These are phyloP conservation scores for Caligus rogercresseyi DNA, from an alignment of 1,140 invertebrate species.

Conservation along the genomic window DNA sequence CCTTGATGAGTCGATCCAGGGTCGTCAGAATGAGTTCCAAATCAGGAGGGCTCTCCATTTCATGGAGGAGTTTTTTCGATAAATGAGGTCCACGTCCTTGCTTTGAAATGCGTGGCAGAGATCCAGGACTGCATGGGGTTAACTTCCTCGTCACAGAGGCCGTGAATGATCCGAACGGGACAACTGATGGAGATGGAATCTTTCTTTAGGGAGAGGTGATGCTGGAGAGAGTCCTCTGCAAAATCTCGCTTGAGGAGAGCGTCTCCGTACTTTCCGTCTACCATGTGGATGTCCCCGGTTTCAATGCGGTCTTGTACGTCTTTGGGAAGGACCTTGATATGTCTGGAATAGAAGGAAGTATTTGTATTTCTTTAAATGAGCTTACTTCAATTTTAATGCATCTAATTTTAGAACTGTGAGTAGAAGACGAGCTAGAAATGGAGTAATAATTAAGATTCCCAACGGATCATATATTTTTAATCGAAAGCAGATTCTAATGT, in stretches of 20 bases:
- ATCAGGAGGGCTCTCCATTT: slow-evolving; percentile 11
- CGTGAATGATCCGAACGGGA: slow-evolving; percentile 17
- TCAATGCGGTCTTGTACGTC: slow-evolving; percentile 10
- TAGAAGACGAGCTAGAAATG: too few relatives aligned
- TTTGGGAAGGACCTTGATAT: background rate
- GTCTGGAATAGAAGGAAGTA: background rate
- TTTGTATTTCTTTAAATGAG: background rate
- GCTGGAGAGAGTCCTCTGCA: slow-evolving; percentile 9
- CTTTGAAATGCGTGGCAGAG: slow-evolving; percentile 1
- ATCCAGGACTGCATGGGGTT: background rate
- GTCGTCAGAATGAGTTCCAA: slow-evolving; percentile 16
- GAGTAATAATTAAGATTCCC: too few relatives aligned
- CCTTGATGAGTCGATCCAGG: slow-evolving; percentile 9
- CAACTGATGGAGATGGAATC: slow-evolving; percentile 1
- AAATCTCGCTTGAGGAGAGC: slow-evolving; percentile 18
- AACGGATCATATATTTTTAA: too few relatives aligned
- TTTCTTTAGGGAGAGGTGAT: slow-evolving; percentile 7
- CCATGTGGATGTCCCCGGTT: slow-evolving; percentile 9
- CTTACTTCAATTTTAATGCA: background rate
- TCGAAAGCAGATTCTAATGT: too few relatives aligned
- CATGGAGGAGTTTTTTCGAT: slow-evolving; percentile 8
- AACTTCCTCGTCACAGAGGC: slow-evolving; percentile 10
- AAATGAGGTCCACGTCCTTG: slow-evolving; percentile 18
- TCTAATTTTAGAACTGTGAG: too few relatives aligned
- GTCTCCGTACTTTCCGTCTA: slow-evolving; percentile 8